phyloP scores from a whole-genome alignment of 2,888 invertebrate genomes.

The Trachelus iudaicus region DNA sequence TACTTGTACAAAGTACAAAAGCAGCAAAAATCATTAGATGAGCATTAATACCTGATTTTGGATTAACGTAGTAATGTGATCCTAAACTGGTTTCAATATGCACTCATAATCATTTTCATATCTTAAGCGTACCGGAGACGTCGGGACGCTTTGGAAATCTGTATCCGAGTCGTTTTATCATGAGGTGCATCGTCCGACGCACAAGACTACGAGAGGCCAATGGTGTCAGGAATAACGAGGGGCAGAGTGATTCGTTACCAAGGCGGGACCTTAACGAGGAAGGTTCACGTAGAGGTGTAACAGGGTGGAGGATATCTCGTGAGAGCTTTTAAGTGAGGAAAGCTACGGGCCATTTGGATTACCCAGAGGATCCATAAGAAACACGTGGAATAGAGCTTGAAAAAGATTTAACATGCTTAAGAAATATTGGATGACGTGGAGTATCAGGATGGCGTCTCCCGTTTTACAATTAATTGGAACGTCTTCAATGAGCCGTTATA shows the following conservation, averaged over 20 bases:
- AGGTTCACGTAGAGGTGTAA: not conserved
- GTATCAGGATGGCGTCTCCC: not conserved
- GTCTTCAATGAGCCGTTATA: not conserved
- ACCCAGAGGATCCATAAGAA: not conserved
- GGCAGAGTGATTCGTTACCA: not conserved
- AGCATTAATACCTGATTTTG: not conserved
- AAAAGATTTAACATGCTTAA: not conserved
- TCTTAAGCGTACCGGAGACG: not conserved
- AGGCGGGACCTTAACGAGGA: not conserved
- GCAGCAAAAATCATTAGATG: not conserved
- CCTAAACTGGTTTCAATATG: not conserved
- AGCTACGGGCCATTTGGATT: not conserved
- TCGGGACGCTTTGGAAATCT: not conserved
- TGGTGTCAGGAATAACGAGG: not conserved
- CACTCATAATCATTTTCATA: too few relatives aligned
- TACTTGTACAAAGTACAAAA: not conserved
- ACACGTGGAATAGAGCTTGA: not conserved
- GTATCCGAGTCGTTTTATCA: not conserved
- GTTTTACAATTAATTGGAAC: not conserved
- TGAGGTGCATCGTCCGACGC: not conserved
- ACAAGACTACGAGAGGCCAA: not conserved
- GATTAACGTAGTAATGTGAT: not conserved
- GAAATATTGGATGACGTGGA: not conserved
- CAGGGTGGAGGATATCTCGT: not conserved
- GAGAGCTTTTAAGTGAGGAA: not conserved